These are phyloP conservation scores for Limanda limanda DNA, from an alignment of 2,113 vertebrate species.

Conservation along the genomic window DNA sequence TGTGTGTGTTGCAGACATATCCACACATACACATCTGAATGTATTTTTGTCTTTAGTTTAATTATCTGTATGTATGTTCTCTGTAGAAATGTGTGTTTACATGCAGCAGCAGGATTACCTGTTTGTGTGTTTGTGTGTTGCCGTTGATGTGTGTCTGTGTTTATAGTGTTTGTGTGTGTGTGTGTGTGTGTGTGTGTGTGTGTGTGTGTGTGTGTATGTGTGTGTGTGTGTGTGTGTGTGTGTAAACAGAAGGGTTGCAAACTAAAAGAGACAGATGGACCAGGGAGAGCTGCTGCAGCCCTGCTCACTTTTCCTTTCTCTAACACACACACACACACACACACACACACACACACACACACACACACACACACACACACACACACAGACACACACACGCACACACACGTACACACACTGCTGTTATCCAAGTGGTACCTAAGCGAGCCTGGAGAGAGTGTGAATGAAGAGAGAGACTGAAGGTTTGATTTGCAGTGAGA, in stretches of 20 bases:
- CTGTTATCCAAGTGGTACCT: not conserved
- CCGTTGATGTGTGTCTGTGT: conserved; percentile 12
- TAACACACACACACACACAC: not conserved
- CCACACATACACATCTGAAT: not conserved
- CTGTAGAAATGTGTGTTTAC: conserved; percentile 7
- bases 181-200: conserved; percentile 22
- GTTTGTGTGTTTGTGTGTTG: conserved; percentile 24
- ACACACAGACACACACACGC: conserved; percentile 18
- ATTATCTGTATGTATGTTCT: conserved; percentile 1
- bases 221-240: conserved; percentile 17
- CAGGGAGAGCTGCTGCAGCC: conserved; percentile 23
- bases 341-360: conserved; percentile 26
- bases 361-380: not conserved
- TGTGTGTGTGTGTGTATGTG: conserved; percentile 22
- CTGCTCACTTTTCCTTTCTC: not conserved
- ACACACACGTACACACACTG: not conserved
- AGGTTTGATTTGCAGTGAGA: not conserved
- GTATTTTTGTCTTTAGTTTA: not conserved
- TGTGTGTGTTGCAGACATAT: too few species aligned
- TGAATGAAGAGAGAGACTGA: not conserved
- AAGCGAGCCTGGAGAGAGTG: not conserved
- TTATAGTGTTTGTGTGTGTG: conserved; percentile 4
- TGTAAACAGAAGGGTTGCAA: conserved; percentile 24
- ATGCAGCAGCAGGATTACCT: not conserved
- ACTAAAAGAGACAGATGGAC: conserved; percentile 61